phyloP scores from a whole-genome alignment of 2,113 vertebrate genomes.

The Lethenteron camtschaticum region DNA sequence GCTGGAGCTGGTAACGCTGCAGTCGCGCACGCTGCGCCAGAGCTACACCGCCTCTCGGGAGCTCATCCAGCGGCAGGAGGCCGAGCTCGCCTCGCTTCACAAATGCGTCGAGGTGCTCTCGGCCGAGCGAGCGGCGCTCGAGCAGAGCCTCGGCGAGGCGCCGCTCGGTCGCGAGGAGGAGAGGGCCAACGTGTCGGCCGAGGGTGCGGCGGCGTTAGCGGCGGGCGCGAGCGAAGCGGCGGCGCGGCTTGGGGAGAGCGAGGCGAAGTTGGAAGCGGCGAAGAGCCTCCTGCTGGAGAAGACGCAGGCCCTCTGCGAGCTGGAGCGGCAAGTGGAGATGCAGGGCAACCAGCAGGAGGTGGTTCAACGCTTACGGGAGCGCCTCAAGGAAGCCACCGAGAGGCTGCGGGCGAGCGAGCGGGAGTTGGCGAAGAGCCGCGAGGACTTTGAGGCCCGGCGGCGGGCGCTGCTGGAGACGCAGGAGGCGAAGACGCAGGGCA shows the following conservation, averaged over 20 bases:
- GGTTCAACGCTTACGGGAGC: slow-evolving; percentile 53
- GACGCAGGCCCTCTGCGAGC: slow-evolving; percentile 51
- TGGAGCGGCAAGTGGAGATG: slow-evolving; percentile 58
- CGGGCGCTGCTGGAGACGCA: slow-evolving; percentile 52
- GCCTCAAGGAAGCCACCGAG: slow-evolving; percentile 40
- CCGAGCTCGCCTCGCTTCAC: slow-evolving; percentile 26
- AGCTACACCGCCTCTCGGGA: slow-evolving; percentile 73
- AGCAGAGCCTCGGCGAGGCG: too few relatives aligned
- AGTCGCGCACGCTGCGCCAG: slow-evolving; percentile 51
- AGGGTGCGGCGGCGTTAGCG: slow-evolving; percentile 22
- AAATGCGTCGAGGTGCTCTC: too few relatives aligned
- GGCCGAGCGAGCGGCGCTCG: too few relatives aligned
- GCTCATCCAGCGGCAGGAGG: slow-evolving; percentile 50
- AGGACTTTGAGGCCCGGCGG: slow-evolving; percentile 39
- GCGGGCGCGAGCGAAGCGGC: slow-evolving; percentile 25
- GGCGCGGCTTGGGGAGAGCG: slow-evolving; percentile 51
- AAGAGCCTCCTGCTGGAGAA: slow-evolving; percentile 61
- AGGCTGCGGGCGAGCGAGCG: slow-evolving; percentile 43
- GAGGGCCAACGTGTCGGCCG: slow-evolving; percentile 45
- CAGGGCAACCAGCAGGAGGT: slow-evolving; percentile 58
- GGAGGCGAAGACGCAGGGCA: slow-evolving; percentile 30
- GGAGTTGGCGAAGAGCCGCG: slow-evolving; percentile 41
- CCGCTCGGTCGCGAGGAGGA: slow-evolving; percentile 44
- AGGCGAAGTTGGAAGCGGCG: slow-evolving; percentile 48
- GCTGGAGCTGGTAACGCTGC: slow-evolving; percentile 54